A percentile compares a stretch with the other conserved stretches of the same genome.
These are phyloP conservation scores for Drosophila pallidifrons DNA, from an alignment of 1,140 invertebrate genomes.

Conservation along the genomic window DNA sequence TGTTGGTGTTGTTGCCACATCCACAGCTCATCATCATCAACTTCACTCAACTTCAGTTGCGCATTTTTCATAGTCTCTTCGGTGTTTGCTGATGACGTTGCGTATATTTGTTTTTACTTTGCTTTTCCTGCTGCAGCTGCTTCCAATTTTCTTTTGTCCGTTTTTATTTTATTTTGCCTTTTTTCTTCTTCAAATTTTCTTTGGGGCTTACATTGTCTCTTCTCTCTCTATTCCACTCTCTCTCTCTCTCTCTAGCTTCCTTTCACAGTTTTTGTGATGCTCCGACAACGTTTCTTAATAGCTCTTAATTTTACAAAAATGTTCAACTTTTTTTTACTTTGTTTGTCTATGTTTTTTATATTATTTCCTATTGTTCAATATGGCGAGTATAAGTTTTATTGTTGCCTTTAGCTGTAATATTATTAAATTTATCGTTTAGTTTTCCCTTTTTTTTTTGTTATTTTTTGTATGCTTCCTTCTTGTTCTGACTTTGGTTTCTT, in stretches of 20 bases:
- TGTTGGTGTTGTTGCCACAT: conserved; percentile 62
- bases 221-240: conserved; percentile 16
- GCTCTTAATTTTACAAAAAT: conserved; percentile 63
- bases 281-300: conserved; percentile 52
- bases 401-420: conserved; percentile 63
- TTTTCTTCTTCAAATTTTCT: conserved; percentile 29
- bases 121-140: conserved; percentile 28
- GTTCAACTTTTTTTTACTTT: conserved; percentile 23
- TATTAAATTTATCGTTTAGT: conserved; percentile 33
- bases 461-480: conserved; percentile 33
- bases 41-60: conserved; percentile 80
- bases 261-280: conserved; percentile 10
- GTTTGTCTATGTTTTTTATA: conserved; percentile 28
- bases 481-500: conserved; percentile 33
- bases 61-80: conserved; percentile 83
- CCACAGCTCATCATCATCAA: conserved; percentile 76
- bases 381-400: conserved; percentile 82
- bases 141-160: conserved; percentile 40
- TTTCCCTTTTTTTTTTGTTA: conserved; percentile 20
- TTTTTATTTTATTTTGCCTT: conserved; percentile 1
- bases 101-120: conserved; percentile 65
- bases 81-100: conserved; percentile 72
- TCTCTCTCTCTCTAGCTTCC: conserved; percentile 15
- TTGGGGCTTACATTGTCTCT: conserved; percentile 65
- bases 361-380: conserved; percentile 66